Conservation (phyloP, 2,113 vertebrate species). For the Thymallus thymallus region DNA sequence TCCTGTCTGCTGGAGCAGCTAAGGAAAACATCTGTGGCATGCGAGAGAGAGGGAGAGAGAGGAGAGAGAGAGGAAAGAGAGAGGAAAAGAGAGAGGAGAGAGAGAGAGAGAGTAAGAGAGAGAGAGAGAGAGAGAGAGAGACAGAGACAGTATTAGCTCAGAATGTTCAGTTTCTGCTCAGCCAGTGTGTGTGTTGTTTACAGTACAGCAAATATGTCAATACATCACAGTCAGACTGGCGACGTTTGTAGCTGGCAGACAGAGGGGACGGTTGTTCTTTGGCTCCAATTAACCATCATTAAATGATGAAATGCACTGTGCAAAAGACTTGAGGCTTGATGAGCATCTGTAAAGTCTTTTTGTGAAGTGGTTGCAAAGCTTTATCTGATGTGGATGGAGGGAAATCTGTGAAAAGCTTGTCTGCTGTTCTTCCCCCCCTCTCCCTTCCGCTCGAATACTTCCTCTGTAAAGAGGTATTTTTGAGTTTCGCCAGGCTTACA, state of each 20-base stretch:
- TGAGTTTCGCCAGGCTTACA: slow-evolving; percentile 79
- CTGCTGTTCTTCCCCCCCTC: slow-evolving; percentile 72
- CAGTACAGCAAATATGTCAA: slow-evolving; percentile 87
- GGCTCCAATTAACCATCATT: slow-evolving; percentile 88
- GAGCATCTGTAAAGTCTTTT: slow-evolving; percentile 87
- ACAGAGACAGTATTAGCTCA: slow-evolving; percentile 97
- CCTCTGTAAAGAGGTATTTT: slow-evolving; percentile 73
- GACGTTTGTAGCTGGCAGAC: slow-evolving; percentile 50
- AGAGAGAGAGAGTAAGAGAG: slow-evolving; percentile 9
- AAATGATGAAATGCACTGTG: slow-evolving; percentile 84
- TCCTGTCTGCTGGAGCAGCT: slow-evolving; percentile 99
- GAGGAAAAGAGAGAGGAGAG: slow-evolving; percentile 48
- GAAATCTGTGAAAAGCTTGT: slow-evolving; percentile 79
- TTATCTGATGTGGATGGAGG: slow-evolving; percentile 78
- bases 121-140: slow-evolving; percentile 64
- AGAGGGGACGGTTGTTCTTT: slow-evolving; percentile 57
- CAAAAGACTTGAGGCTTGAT: slow-evolving; percentile 81
- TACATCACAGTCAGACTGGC: slow-evolving; percentile 84
- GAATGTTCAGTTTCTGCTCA: slow-evolving; percentile 88
- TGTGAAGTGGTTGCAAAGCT: slow-evolving; percentile 86
- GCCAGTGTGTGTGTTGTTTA: slow-evolving; percentile 92
- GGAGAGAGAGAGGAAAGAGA: too few species aligned
- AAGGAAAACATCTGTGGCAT: slow-evolving; percentile 99
- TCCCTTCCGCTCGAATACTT: slow-evolving; percentile 66
- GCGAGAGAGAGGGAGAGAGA: slow-evolving; percentile 63